phyloP scores from a whole-genome alignment of 2,888 invertebrate species.

The Nycteola revayana region DNA sequence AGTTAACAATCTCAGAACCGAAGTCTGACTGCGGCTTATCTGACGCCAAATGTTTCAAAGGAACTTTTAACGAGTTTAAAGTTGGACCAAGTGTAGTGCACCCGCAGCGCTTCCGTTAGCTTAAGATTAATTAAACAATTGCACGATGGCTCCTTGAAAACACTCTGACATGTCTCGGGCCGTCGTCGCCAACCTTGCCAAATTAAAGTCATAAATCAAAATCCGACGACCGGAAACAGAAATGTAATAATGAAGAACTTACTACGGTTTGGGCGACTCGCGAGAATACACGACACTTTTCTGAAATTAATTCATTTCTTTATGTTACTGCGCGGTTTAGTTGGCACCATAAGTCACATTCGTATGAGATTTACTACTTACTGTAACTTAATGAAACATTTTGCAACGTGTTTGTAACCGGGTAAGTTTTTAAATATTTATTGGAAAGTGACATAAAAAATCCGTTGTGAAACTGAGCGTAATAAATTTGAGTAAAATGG shows the following conservation, averaged over 20 bases:
- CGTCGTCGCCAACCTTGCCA: slow-evolving; percentile 80
- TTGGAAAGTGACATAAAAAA: slow-evolving; percentile 30
- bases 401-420: slow-evolving; percentile 3
- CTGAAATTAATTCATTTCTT: slow-evolving; percentile 56
- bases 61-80: slow-evolving; percentile 82
- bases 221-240: slow-evolving; percentile 72
- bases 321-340: slow-evolving; percentile 18
- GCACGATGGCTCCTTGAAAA: slow-evolving; percentile 80
- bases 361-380: slow-evolving; percentile 21
- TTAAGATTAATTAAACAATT: slow-evolving; percentile 82
- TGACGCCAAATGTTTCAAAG: slow-evolving; percentile 81
- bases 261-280: slow-evolving; percentile 49
- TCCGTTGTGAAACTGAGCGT: slow-evolving; percentile 33
- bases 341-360: slow-evolving; percentile 21
- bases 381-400: slow-evolving; percentile 9
- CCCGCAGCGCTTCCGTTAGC: slow-evolving; percentile 68
- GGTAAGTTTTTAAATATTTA: slow-evolving; percentile 14
- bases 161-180: slow-evolving; percentile 81
- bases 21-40: slow-evolving; percentile 79
- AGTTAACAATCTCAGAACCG: slow-evolving; percentile 75
- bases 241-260: slow-evolving; percentile 74
- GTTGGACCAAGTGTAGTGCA: slow-evolving; percentile 78
- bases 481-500: no score
- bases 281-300: slow-evolving; percentile 43
- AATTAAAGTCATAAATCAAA: slow-evolving; percentile 81